phyloP scores from a whole-genome alignment of 2,797 vertebrate genomes.

The Philypnodon macrostomus region DNA sequence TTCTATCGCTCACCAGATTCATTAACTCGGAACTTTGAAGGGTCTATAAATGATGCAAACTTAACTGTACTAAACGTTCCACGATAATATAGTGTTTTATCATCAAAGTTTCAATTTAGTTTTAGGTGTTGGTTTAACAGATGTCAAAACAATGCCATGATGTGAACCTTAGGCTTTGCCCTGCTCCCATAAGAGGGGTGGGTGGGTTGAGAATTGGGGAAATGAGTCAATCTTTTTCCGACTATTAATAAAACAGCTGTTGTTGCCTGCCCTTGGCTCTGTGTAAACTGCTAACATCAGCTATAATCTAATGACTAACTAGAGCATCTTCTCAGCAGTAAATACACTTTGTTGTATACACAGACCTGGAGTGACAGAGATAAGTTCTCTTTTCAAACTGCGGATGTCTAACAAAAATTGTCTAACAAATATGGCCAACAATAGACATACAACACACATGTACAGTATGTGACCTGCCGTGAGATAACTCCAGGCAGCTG shows the following conservation, averaged over 20 bases:
- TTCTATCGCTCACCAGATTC: too few relatives aligned
- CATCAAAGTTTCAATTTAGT: too few relatives aligned
- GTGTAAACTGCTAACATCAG: conserved; percentile 7
- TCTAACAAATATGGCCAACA: too few relatives aligned
- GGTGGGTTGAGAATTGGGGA: background rate
- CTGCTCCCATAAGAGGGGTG: background rate
- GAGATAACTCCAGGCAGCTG: conserved; percentile 23
- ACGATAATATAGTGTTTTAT: too few relatives aligned
- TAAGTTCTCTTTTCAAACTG: background rate
- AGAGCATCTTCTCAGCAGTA: conserved; percentile 11
- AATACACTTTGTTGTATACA: conserved; percentile 11
- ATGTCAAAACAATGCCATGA: conserved; percentile 3
- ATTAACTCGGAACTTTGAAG: too few relatives aligned
- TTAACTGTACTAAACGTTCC: too few relatives aligned
- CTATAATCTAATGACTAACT: conserved; percentile 8
- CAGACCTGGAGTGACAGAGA: background rate
- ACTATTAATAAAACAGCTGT: conserved; percentile 16
- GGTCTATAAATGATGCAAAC: too few relatives aligned
- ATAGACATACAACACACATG: too few relatives aligned
- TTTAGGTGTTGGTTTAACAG: conserved; percentile 2
- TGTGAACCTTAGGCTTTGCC: conserved; percentile 3
- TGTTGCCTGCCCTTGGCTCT: conserved; percentile 5
- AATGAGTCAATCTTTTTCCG: conserved; percentile 15
- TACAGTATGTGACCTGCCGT: background rate
- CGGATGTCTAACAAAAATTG: too few relatives aligned